Base-by-base conservation (phyloP, 1,140 invertebrate species). In the Parapsyche elsis region DNA sequence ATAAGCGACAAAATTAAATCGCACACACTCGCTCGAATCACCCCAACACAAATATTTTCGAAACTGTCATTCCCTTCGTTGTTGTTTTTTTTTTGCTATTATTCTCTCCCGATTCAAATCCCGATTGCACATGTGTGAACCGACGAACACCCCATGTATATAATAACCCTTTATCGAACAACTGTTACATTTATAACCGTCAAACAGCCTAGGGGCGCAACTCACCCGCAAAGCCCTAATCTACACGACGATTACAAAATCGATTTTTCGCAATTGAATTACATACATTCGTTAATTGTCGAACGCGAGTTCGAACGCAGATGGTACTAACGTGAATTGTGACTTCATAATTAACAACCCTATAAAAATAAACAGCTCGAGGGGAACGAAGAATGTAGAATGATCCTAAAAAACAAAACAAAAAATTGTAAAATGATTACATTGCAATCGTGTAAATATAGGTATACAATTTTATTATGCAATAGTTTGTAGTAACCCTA, bases 171-270 rank as follows among this genome's bases (percentile, higher is more conserved):
- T 77, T 38, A 77, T 64, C 59, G 46, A 77, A 64, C 75, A 77
- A 77, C 57, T 77, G 75, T 77, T 77, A 77, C 75, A 59, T 77
- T 77, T 77, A 77, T 64, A 77, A 77, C 75, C 57, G 21, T 67
- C 57, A 75, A 64, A 77, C 59, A 44, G 26, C 59, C 75, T 16
- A n/a, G n/a, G 46, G 23, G 49, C 14, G 71, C 57, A 67, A 67
- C 14, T 26, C 64, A 24, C 12, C 24, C 64, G 64, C 64, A 67
- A 67, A 67, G 59, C n/a, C 23, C 30, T 38, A 38, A 38, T 4
- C n/a, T 67, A 67, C 71, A 73, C 45, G 5, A 16, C n/a, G 45
- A 19, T 73, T 46, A 21, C 14, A 38, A 23, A 16, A 46, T 46
- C 44, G 10, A 73, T 38, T 14, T 24, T 14, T 38, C 30, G 30